Evolutionary conservation across 2,888 invertebrate species (phyloP).

Genomic region (Morpho achilles): DNA sequence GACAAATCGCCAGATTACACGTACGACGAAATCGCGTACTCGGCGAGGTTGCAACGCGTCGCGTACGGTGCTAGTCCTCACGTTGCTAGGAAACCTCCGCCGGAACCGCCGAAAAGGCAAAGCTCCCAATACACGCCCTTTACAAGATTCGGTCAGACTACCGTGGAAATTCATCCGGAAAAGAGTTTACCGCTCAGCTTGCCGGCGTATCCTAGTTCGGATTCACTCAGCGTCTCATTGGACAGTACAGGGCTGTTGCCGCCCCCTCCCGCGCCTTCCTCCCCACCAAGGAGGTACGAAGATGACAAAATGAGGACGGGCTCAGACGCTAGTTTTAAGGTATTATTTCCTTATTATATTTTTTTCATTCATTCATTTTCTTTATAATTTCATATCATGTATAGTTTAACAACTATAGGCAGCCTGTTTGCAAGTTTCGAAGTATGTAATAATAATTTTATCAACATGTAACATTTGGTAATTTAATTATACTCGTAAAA

Average conservation of each 20-base stretch:
- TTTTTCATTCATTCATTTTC: too few species aligned
- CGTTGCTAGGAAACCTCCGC: constrained; percentile 87
- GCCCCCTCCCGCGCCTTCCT: constrained; percentile 83
- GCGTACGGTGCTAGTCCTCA: constrained; percentile 84
- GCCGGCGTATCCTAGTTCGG: constrained; percentile 83
- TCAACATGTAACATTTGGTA: too few species aligned
- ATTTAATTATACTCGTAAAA: too few species aligned
- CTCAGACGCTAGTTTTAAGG: constrained; percentile 91
- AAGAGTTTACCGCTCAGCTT: constrained; percentile 80
- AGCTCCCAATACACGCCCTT: constrained; percentile 77
- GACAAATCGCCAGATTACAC: constrained; percentile 68
- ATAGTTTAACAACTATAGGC: too few species aligned
- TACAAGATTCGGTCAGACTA: constrained; percentile 77
- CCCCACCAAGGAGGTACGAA: constrained; percentile 76
- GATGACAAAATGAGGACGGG: constrained; percentile 81
- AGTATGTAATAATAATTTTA: too few species aligned
- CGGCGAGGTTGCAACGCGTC: constrained; percentile 71
- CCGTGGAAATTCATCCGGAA: constrained; percentile 79
- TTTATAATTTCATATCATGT: too few species aligned
- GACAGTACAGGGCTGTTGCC: constrained; percentile 82
- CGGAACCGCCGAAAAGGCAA: constrained; percentile 89
- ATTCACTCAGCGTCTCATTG: constrained; percentile 81
- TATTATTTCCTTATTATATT: constrained; percentile 40
- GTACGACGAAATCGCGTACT: constrained; percentile 73
- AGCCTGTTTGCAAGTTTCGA: too few species aligned